Percentiles rank a stretch among this genome's conserved stretches.
phyloP scores from a whole-genome alignment of 2,888 invertebrate species.

The Limnephilus marmoratus region DNA sequence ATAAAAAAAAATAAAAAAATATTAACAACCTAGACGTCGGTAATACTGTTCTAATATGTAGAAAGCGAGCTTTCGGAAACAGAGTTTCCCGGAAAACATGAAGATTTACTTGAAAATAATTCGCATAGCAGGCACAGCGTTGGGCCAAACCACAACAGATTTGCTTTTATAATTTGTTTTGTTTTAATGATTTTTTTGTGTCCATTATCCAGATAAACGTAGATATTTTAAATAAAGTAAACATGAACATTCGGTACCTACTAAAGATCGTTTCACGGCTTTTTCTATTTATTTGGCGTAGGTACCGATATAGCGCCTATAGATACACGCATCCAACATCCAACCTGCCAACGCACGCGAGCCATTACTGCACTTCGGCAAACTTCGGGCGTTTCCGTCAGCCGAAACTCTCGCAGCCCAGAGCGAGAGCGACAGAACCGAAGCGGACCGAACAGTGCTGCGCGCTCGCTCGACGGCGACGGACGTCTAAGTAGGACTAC shows the following conservation, averaged over 20 bases:
- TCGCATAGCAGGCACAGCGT: background rate
- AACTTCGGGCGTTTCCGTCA: constrained; percentile 38
- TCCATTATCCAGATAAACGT: constrained; percentile 48
- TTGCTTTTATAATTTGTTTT: constrained; percentile 23
- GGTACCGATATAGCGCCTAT: constrained; percentile 35
- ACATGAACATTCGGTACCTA: constrained; percentile 40
- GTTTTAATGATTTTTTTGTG: constrained; percentile 39
- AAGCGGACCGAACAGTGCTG: constrained; percentile 50
- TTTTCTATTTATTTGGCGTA: constrained; percentile 48
- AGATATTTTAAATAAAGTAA: constrained; percentile 47
- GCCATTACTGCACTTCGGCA: constrained; percentile 32
- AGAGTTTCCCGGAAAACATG: background rate
- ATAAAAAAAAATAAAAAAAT: no score
- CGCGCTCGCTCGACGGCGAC: constrained; percentile 51
- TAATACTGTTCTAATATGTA: background rate
- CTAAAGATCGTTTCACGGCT: constrained; percentile 16
- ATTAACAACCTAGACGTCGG: background rate
- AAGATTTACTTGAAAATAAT: background rate
- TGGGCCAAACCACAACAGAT: background rate
- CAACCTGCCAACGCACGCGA: constrained; percentile 28
- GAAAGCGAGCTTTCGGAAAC: background rate
- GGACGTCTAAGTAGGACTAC: background rate
- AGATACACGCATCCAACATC: background rate
- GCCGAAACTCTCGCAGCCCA: constrained; percentile 39
- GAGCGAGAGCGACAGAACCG: constrained; percentile 49